These are phyloP conservation scores for Epizoanthus rinbou DNA, from an alignment of 92 coral and sea anemone species.

Conservation along the genomic window DNA sequence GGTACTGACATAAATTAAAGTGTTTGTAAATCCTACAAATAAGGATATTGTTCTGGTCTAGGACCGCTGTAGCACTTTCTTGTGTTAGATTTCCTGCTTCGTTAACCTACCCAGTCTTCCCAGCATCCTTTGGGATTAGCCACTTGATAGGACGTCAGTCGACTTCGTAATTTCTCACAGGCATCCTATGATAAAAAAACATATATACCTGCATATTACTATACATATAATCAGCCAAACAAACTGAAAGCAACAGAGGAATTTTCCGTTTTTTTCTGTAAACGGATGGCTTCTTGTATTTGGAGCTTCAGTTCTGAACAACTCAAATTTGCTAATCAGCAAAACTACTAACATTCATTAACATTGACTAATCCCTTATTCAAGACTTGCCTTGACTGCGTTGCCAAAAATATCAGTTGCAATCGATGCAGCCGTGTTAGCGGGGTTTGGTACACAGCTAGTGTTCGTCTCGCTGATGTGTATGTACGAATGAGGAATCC, in stretches of 20 bases:
- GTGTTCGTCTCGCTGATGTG: constrained; percentile 68
- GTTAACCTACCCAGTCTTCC: constrained; percentile 55
- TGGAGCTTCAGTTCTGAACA: too few relatives aligned
- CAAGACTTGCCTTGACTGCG: constrained; percentile 41
- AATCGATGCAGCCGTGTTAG: constrained; percentile 62
- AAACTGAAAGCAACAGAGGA: too few relatives aligned
- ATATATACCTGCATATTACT: too few relatives aligned
- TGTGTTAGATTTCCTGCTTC: not conserved
- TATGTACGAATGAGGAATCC: constrained; percentile 58
- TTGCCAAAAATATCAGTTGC: constrained; percentile 64
- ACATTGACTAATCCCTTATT: too few relatives aligned
- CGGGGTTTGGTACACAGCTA: constrained; percentile 63
- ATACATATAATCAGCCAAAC: too few relatives aligned
- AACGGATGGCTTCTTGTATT: too few relatives aligned
- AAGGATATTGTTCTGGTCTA: too few relatives aligned
- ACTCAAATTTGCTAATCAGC: too few relatives aligned
- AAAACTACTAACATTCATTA: too few relatives aligned
- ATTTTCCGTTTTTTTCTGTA: too few relatives aligned
- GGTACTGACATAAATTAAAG: too few relatives aligned
- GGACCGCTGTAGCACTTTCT: not conserved
- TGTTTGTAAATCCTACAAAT: too few relatives aligned
- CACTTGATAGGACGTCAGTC: constrained; percentile 37
- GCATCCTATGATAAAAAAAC: constrained; percentile 37
- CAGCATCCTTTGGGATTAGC: constrained; percentile 47
- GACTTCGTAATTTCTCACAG: constrained; percentile 38